Evolutionary conservation across 2,888 invertebrate species (phyloP).

Genomic region (Cabera pusaria): DNA sequence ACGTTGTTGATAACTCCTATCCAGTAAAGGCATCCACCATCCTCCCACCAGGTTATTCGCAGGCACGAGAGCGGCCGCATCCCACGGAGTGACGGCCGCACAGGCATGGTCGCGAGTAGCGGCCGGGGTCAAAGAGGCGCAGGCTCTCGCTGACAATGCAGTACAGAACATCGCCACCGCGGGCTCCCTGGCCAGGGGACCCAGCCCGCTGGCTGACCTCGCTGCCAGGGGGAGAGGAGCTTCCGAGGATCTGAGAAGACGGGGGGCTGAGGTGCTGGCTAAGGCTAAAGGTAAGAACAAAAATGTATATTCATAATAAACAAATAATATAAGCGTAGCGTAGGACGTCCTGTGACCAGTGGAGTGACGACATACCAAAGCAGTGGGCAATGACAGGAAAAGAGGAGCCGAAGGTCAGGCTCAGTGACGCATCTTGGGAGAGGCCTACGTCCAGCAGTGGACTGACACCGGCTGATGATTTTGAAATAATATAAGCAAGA

Average conservation of each 20-base stretch:
- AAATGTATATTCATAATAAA: no score
- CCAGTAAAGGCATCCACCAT: no score
- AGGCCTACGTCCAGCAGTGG: no score
- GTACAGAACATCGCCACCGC: conserved; percentile 60
- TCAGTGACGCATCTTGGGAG: no score
- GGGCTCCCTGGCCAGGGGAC: conserved; percentile 56
- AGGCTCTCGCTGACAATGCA: conserved; percentile 63
- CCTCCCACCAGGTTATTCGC: conserved; percentile 86
- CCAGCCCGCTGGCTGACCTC: conserved; percentile 72
- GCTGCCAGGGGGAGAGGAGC: conserved; percentile 77
- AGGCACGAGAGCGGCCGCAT: conserved; percentile 88
- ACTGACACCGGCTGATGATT: no score
- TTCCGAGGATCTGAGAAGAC: conserved; percentile 79
- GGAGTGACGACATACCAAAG: no score
- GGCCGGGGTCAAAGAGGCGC: conserved; percentile 65
- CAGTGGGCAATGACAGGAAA: no score
- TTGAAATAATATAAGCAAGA: no score
- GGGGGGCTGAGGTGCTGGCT: conserved; percentile 70
- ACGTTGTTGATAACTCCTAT: no score
- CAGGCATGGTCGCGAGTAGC: conserved; percentile 85
- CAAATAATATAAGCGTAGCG: no score
- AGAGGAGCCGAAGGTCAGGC: no score
- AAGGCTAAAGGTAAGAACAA: conserved; percentile 71
- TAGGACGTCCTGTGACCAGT: no score
- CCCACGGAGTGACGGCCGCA: conserved; percentile 87